These are phyloP conservation scores for Drosophila sproati DNA, from an alignment of 1,140 invertebrate species.

Conservation along the genomic window DNA sequence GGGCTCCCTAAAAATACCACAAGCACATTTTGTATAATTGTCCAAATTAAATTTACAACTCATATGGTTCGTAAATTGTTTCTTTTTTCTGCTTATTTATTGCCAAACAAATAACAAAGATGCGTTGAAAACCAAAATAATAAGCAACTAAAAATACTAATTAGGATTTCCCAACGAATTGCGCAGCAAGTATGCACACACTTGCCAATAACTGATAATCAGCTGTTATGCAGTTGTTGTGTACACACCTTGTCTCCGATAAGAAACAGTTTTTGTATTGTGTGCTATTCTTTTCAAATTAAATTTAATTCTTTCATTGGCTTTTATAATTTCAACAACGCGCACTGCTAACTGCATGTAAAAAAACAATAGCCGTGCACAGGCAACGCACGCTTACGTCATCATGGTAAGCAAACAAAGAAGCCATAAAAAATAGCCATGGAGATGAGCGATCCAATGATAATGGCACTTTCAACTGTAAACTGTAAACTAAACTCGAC, in stretches of 20 bases:
- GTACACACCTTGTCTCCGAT: conserved; percentile 65
- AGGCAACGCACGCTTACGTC: conserved; percentile 24
- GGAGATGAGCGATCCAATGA: conserved; percentile 7
- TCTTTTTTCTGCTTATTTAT: too few species aligned
- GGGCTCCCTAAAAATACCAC: neutral
- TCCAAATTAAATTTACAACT: neutral
- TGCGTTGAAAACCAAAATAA: too few species aligned
- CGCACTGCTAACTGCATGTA: conserved; percentile 27
- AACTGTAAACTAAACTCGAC: conserved; percentile 11
- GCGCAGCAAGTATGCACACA: conserved; percentile 32
- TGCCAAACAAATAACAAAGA: neutral
- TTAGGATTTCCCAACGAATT: neutral
- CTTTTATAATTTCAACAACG: conserved; percentile 33
- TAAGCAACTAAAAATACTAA: neutral
- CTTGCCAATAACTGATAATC: conserved; percentile 23
- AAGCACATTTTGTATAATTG: neutral
- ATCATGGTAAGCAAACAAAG: conserved; percentile 72
- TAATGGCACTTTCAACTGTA: conserved; percentile 11
- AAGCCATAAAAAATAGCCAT: conserved; percentile 53
- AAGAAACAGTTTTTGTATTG: conserved; percentile 63
- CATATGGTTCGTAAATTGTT: too few species aligned
- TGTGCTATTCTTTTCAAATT: conserved; percentile 45
- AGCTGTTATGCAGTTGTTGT: conserved; percentile 59
- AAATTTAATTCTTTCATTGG: conserved; percentile 38
- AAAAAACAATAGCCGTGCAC: conserved; percentile 20